A percentile compares a stretch with the other conserved stretches of the same genome.
These are phyloP conservation scores for Calonectris borealis DNA, from an alignment of 2,113 vertebrate genomes.

Conservation along the genomic window DNA sequence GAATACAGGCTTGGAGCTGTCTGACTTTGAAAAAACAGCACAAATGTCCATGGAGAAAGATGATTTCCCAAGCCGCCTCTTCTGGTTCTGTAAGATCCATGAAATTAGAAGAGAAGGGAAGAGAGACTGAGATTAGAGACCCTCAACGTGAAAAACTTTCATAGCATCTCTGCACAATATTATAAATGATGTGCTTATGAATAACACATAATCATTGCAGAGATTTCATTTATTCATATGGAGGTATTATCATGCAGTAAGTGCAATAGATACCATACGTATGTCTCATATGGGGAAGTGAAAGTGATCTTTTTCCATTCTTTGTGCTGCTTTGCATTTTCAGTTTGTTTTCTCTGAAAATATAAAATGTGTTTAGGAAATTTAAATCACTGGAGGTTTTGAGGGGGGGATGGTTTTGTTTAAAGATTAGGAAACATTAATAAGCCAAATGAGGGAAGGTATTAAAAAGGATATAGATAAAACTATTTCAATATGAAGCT, in stretches of 20 bases:
- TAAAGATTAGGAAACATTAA: background rate
- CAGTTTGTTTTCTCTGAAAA: background rate
- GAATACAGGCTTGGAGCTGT: background rate
- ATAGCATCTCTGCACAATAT: background rate
- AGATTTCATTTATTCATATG: background rate
- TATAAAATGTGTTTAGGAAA: background rate
- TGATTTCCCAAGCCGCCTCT: background rate
- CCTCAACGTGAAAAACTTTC: background rate
- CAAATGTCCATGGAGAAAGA: background rate
- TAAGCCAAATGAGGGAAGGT: background rate
- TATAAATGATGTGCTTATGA: background rate
- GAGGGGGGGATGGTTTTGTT: background rate
- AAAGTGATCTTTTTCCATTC: background rate
- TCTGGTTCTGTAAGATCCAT: background rate
- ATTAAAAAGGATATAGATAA: background rate
- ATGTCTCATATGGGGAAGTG: background rate
- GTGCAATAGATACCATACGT: background rate
- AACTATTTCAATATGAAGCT: background rate
- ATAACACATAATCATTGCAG: background rate
- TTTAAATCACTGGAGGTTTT: background rate
- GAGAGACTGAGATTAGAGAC: background rate
- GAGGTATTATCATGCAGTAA: background rate
- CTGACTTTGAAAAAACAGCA: background rate
- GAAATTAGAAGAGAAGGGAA: background rate
- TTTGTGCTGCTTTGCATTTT: background rate